These are phyloP conservation scores for Geotrupes spiniger DNA, from an alignment of 2,888 invertebrate genomes.

Conservation along the genomic window DNA sequence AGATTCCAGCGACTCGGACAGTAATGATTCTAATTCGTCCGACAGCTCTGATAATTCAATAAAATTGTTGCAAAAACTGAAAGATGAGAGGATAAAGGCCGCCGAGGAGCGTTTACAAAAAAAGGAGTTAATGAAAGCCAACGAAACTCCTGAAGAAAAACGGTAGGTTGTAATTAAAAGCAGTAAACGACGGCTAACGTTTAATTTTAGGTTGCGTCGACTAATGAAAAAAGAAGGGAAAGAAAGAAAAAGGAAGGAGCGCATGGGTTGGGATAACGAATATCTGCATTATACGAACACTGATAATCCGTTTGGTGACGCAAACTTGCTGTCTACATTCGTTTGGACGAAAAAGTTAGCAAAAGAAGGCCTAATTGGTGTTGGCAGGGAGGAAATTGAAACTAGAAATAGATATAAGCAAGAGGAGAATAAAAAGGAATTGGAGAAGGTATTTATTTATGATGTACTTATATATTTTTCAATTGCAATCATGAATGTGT, in stretches of 20 bases:
- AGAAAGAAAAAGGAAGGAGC: conserved; percentile 79
- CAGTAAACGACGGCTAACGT: not conserved
- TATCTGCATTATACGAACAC: conserved; percentile 96
- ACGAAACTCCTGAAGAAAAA: conserved; percentile 96
- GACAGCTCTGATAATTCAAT: conserved; percentile 55
- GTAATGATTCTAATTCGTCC: conserved; percentile 15
- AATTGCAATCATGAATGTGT: conserved; percentile 14
- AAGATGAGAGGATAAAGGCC: conserved; percentile 66
- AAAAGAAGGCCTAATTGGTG: conserved; percentile 82
- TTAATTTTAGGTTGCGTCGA: conserved; percentile 56
- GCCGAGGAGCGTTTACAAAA: conserved; percentile 64
- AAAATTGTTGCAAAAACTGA: conserved; percentile 68
- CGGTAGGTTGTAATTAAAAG: conserved; percentile 40
- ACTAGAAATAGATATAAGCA: conserved; percentile 81
- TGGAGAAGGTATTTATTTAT: conserved; percentile 70
- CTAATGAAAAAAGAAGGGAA: conserved; percentile 89
- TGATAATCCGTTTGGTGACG: conserved; percentile 98
- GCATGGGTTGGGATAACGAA: conserved; percentile 98
- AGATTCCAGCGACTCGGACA: conserved; percentile 6
- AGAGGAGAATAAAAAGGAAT: conserved; percentile 85
- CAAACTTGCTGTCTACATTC: conserved; percentile 90
- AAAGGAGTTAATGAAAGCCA: conserved; percentile 78
- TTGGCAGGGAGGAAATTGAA: conserved; percentile 77
- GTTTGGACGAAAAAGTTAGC: conserved; percentile 96
- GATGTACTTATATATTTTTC: conserved; percentile 5